A percentile compares a stretch with the other conserved stretches of the same genome.
phyloP scores from a whole-genome alignment of 1,140 invertebrate species.

The Sycophila sp. region DNA sequence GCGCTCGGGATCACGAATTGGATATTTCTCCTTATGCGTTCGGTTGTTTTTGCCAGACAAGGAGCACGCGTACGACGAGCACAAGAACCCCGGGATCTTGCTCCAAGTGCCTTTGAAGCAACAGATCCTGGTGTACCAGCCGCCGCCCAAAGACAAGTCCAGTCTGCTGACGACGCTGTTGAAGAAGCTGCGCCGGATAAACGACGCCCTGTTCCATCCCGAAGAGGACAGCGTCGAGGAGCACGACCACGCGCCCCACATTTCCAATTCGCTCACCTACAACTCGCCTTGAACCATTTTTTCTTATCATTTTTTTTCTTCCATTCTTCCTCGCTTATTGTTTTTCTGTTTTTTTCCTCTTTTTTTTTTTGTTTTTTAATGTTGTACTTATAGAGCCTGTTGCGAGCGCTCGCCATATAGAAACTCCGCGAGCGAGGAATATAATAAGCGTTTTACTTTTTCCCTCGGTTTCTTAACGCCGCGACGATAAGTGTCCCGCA shows the following conservation, averaged over 20 bases:
- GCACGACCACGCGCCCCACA: background rate
- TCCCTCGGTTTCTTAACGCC: too few relatives aligned
- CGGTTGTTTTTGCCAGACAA: conserved; percentile 26
- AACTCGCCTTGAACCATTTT: background rate
- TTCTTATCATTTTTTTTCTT: background rate
- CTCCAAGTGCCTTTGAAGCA: conserved; percentile 54
- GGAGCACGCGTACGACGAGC: conserved; percentile 23
- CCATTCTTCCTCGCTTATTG: too few relatives aligned
- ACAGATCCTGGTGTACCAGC: conserved; percentile 52
- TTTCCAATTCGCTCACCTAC: conserved; percentile 20
- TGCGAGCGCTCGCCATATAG: too few relatives aligned
- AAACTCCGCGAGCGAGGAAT: too few relatives aligned
- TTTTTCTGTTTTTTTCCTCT: too few relatives aligned
- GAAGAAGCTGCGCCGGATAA: conserved; percentile 46
- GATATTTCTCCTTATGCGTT: background rate
- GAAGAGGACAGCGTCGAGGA: conserved; percentile 15
- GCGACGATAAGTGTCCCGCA: too few relatives aligned
- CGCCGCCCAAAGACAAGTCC: conserved; percentile 42
- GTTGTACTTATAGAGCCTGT: too few relatives aligned
- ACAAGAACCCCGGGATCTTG: conserved; percentile 35
- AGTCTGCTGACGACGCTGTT: conserved; percentile 47
- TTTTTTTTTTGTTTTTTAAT: too few relatives aligned
- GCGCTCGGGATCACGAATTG: background rate
- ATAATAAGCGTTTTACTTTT: too few relatives aligned
- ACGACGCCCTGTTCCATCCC: conserved; percentile 48